These are phyloP conservation scores for Pecten maximus DNA, from an alignment of 2,888 invertebrate species.

Conservation along the genomic window DNA sequence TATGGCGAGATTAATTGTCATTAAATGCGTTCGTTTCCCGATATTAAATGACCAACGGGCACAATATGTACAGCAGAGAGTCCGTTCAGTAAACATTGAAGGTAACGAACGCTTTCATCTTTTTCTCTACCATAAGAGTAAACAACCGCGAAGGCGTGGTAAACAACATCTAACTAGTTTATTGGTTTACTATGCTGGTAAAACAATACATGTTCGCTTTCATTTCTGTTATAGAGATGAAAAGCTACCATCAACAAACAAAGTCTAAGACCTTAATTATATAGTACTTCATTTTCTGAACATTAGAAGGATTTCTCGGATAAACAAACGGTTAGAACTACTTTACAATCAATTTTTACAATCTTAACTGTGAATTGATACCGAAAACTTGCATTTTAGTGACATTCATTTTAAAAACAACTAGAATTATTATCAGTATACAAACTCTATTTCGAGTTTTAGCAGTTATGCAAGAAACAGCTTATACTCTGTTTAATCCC, in stretches of 20 bases:
- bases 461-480: too few relatives aligned
- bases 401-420: too few relatives aligned
- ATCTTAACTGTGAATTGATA: too few relatives aligned
- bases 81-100: neutral
- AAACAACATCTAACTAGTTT: neutral
- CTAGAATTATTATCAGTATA: neutral
- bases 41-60: neutral
- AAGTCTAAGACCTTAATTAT: neutral
- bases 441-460: neutral
- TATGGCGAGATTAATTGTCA: neutral
- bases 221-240: neutral
- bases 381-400: too few relatives aligned
- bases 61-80: neutral
- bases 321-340: too few relatives aligned
- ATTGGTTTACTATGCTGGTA: neutral
- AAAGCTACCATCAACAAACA: neutral
- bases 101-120: too few relatives aligned
- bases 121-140: too few relatives aligned
- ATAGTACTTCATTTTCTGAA: neutral
- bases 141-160: too few relatives aligned
- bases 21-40: neutral
- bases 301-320: too few relatives aligned
- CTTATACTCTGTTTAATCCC: too few relatives aligned
- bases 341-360: too few relatives aligned
- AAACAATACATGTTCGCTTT: neutral